These are phyloP conservation scores for Umimayanthus kanabou DNA, from an alignment of 92 coral and sea anemone species.

Conservation along the genomic window DNA sequence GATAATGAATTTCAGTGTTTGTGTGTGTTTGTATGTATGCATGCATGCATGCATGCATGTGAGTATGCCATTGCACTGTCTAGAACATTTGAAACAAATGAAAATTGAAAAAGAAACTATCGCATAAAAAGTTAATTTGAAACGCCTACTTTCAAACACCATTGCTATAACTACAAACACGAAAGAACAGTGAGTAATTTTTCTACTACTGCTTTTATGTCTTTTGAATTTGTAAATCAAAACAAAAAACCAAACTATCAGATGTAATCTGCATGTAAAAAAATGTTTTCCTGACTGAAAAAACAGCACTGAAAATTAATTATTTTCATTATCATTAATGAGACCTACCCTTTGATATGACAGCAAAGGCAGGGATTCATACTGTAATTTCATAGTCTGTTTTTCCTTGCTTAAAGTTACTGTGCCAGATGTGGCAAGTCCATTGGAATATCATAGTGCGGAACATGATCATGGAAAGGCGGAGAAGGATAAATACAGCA, in stretches of 20 bases:
- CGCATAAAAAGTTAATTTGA: too few relatives aligned
- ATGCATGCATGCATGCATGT: too few relatives aligned
- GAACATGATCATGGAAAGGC: conserved; percentile 31
- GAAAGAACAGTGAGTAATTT: neutral
- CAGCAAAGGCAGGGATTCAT: neutral
- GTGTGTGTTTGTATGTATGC: neutral
- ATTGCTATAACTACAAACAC: neutral
- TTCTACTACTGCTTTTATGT: neutral
- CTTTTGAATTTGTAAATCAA: neutral
- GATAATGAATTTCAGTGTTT: neutral
- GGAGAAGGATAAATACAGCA: conserved; percentile 35
- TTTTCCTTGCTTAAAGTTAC: neutral
- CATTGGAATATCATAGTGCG: conserved; percentile 32
- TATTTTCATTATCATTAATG: neutral
- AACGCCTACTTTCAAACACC: neutral
- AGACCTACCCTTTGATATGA: conserved; percentile 10
- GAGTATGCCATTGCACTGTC: neutral
- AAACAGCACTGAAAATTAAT: neutral
- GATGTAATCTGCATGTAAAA: neutral
- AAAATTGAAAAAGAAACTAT: too few relatives aligned
- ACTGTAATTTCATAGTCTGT: neutral
- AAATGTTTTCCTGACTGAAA: neutral
- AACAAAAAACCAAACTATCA: neutral
- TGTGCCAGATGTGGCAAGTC: conserved; percentile 42
- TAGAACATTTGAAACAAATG: neutral